phyloP scores from a whole-genome alignment of 2,888 invertebrate species.

The Arctia plantaginis region DNA sequence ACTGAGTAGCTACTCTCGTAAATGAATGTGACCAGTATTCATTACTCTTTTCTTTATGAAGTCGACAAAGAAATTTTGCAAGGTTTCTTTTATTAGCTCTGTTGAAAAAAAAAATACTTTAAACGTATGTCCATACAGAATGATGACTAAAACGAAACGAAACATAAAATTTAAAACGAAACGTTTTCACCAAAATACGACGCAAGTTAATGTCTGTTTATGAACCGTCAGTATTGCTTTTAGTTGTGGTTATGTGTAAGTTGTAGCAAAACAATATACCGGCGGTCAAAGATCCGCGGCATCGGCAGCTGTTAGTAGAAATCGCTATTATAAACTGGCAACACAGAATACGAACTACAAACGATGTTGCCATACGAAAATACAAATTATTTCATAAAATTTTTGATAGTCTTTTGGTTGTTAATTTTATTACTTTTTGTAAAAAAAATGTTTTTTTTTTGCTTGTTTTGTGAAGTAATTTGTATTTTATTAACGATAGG shows the following conservation, averaged over 20 bases:
- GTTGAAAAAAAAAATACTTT: too few species aligned
- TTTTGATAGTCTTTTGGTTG: slow-evolving; percentile 36
- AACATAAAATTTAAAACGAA: too few species aligned
- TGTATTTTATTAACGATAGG: slow-evolving; percentile 60
- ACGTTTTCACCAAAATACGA: too few species aligned
- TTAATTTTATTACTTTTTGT: slow-evolving; percentile 32
- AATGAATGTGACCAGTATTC: too few species aligned
- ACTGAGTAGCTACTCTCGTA: too few species aligned
- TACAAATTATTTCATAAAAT: slow-evolving; percentile 37
- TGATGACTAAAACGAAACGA: too few species aligned
- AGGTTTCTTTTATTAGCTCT: too few species aligned
- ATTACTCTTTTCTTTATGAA: too few species aligned
- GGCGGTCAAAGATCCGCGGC: slow-evolving; percentile 25
- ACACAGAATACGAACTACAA: slow-evolving; percentile 40
- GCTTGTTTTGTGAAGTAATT: slow-evolving; percentile 42
- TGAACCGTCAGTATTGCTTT: not conserved
- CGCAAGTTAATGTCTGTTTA: not conserved
- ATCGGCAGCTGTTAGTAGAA: slow-evolving; percentile 48
- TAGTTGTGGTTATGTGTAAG: slow-evolving; percentile 31
- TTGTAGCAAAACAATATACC: slow-evolving; percentile 21
- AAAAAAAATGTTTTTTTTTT: slow-evolving; percentile 24
- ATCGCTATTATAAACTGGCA: slow-evolving; percentile 39
- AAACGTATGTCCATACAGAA: not conserved
- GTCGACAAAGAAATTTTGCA: too few species aligned
- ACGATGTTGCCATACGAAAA: slow-evolving; percentile 44